Evolutionary conservation across 2,113 vertebrate genomes (phyloP), one percentile per base, ranked within the genome.

Genomic region (Cynopterus brachyotis): DNA sequence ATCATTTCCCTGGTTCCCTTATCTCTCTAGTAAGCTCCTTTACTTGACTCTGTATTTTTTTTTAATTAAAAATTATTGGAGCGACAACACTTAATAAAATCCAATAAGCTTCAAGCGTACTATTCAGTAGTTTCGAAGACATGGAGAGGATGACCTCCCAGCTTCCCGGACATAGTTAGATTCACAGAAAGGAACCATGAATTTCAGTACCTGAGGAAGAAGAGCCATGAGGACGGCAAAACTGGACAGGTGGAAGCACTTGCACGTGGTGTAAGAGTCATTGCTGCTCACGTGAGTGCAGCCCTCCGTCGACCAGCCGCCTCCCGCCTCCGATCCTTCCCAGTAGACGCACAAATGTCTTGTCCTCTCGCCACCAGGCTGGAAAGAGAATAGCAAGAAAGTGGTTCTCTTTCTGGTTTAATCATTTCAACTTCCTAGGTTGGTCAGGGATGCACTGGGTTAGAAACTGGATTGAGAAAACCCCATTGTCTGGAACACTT

Each of bases 231-330:
- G 98, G 70, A 99, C 93, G n/a, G 98, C 98, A 64, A 99, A 99
- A n/a, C 98, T 98, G 80, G 99, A 99, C 12, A 99, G 98, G 47
- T 99, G 99, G 66, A n/a, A 96, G 94, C 99, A 99, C 93, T 97
- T 87, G 97, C 99, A 99, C 9, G 93, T 60, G 0, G 99, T 99
- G 87, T 97, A 79, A 78, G 97, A 97, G 3, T 90, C 57, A 26
- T 97, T 84, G 1, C 98, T 95, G 37, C 15, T 13, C 0, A 96
- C 26, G 0, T 85, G 45, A 35, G 4, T 45, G 42, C 99, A 99
- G 60, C 98, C 99, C 0, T 97, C 55, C 0, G 40, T 85, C 0
- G 98, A 99, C 99, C 99, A 99, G 53, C 20, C 26, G 57, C 93
- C 97, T 0, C 47, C 17, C 4, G 94, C 50, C 1, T n/a, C n/a